phyloP scores from a whole-genome alignment of 2,888 invertebrate genomes.

The Lithophane semibrunnea region DNA sequence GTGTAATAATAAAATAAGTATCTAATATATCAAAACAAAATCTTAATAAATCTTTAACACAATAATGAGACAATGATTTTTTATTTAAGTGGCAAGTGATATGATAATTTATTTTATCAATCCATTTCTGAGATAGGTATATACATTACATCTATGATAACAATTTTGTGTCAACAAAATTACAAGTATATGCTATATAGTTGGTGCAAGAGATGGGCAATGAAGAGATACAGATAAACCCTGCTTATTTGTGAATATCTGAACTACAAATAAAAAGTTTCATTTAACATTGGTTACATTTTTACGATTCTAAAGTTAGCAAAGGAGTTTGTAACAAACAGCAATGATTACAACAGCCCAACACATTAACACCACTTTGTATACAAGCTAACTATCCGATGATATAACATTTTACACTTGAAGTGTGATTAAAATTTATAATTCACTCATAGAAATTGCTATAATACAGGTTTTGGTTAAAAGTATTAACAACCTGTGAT shows the following conservation, averaged over 20 bases:
- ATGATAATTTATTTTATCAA: conserved; percentile 85
- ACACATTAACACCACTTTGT: conserved; percentile 75
- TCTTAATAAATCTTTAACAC: conserved; percentile 77
- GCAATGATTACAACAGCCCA: conserved; percentile 80
- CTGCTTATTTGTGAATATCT: conserved; percentile 76
- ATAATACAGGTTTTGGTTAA: conserved; percentile 41
- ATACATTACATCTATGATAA: conserved; percentile 78
- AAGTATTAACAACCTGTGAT: conserved; percentile 28
- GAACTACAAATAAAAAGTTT: conserved; percentile 70
- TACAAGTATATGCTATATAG: conserved; percentile 71
- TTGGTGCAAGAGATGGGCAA: conserved; percentile 76
- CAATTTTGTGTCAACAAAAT: conserved; percentile 73
- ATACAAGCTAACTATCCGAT: conserved; percentile 70
- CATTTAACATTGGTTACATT: conserved; percentile 71
- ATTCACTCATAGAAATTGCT: conserved; percentile 59
- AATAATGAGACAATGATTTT: conserved; percentile 82
- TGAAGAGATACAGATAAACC: conserved; percentile 75
- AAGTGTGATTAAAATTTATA: conserved; percentile 71
- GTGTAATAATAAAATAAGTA: conserved; percentile 74
- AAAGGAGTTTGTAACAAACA: conserved; percentile 78
- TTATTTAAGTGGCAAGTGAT: conserved; percentile 91
- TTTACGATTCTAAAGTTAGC: conserved; percentile 75
- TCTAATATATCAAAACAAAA: conserved; percentile 82
- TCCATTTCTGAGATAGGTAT: conserved; percentile 73
- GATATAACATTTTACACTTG: conserved; percentile 72